Evolutionary conservation across 2,797 vertebrate genomes (phyloP).

Genomic region (Leptatherina wallacei): DNA sequence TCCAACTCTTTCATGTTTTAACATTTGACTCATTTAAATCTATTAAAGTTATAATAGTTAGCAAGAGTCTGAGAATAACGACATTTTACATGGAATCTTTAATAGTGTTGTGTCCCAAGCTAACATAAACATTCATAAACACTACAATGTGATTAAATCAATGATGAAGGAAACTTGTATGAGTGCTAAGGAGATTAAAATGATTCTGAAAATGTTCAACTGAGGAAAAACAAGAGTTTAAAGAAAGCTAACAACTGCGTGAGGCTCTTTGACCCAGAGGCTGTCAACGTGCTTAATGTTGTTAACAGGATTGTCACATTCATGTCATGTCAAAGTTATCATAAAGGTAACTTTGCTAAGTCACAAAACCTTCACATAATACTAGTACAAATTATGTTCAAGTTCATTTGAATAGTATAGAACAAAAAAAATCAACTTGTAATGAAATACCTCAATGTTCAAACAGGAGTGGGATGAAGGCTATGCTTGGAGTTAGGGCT

Average conservation of each 20-base stretch:
- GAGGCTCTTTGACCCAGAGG: neutral
- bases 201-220: neutral
- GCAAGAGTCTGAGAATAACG: neutral
- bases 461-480: too few relatives aligned
- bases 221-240: too few relatives aligned
- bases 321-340: neutral
- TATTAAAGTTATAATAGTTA: neutral
- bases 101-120: neutral
- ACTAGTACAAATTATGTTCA: neutral
- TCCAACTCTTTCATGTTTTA: neutral
- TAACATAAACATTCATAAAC: neutral
- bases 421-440: too few relatives aligned
- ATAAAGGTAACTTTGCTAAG: neutral
- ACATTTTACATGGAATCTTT: neutral
- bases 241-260: too few relatives aligned
- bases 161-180: neutral
- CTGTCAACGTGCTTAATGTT: neutral
- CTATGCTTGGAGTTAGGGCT: too few relatives aligned
- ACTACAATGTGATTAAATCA: neutral
- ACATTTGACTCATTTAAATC: constrained; percentile 10
- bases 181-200: neutral
- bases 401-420: too few relatives aligned
- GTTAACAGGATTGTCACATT: neutral
- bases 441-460: too few relatives aligned
- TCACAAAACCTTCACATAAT: too few relatives aligned